Percentiles rank a stretch among this genome's conserved stretches.
Conservation (phyloP, 2,113 vertebrate genomes). For the Lutjanus erythropterus region DNA sequence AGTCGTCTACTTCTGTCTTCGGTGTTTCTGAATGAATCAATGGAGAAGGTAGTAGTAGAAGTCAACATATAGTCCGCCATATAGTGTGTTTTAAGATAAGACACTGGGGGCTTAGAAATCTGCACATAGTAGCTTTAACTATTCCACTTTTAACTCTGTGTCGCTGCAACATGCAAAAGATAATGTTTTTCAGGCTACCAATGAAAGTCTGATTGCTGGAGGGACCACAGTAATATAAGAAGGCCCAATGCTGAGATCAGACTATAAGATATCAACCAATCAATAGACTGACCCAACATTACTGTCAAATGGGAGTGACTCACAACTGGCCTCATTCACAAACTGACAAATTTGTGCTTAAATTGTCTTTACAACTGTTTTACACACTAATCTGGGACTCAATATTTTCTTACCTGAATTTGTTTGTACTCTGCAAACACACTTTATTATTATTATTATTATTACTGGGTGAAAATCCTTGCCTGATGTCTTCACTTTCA, state of each 20-base stretch:
- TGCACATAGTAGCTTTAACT: background rate
- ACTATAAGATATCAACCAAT: background rate
- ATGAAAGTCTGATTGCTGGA: background rate
- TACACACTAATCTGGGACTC: no score
- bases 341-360: no score
- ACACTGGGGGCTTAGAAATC: no score
- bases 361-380: no score
- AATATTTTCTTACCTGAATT: no score
- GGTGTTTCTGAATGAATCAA: background rate
- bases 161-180: background rate
- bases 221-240: background rate
- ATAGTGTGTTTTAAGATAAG: no score
- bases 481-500: no score
- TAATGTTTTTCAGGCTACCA: background rate
- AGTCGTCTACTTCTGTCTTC: background rate
- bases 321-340: no score
- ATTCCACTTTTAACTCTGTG: background rate
- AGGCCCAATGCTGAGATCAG: background rate
- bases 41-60: background rate
- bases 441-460: no score
- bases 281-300: background rate
- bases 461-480: no score
- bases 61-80: background rate
- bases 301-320: background rate
- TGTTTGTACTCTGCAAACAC: no score